A percentile compares a stretch with the other conserved stretches of the same genome.
Evolutionary conservation across 1,140 invertebrate species (phyloP).

Genomic region (Metaphire vulgaris): DNA sequence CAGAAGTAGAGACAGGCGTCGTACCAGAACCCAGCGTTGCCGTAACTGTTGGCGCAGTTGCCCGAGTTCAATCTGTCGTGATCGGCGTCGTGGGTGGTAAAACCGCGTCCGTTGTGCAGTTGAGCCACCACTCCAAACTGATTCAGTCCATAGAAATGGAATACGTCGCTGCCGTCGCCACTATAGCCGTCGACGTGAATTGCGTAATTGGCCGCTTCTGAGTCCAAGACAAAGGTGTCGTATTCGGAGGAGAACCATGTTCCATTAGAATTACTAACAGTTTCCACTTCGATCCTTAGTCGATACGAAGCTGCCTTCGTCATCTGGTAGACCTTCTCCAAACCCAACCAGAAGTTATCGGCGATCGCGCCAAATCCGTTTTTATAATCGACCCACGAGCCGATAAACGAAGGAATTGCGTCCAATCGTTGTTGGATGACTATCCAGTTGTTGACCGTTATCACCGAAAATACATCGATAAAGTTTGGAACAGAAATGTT

Average conservation of each 20-base stretch:
- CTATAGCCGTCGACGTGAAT: background rate
- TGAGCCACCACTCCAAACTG: background rate
- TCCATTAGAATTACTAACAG: background rate
- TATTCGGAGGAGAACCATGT: slow-evolving; percentile 7
- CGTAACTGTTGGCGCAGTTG: background rate
- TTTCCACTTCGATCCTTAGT: background rate
- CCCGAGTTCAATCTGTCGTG: background rate
- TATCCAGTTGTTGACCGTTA: slow-evolving; percentile 3
- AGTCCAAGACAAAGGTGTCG: background rate
- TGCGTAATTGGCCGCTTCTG: background rate
- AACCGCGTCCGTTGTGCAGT: background rate
- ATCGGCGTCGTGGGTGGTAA: background rate
- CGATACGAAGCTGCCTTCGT: background rate
- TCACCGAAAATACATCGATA: background rate
- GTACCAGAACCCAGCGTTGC: slow-evolving; percentile 7
- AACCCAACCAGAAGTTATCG: slow-evolving; percentile 25
- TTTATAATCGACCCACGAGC: slow-evolving; percentile 26
- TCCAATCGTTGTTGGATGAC: slow-evolving; percentile 25
- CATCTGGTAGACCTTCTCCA: slow-evolving; percentile 7
- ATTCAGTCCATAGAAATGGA: background rate
- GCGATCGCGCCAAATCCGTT: slow-evolving; percentile 16
- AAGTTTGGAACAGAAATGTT: background rate
- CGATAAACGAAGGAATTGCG: slow-evolving; percentile 10
- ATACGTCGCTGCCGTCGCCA: background rate
- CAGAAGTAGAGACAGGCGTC: background rate